Percentiles rank a stretch among this genome's conserved stretches.
These are phyloP conservation scores for Toxostoma redivivum DNA, from an alignment of 2,113 vertebrate genomes.

Conservation along the genomic window DNA sequence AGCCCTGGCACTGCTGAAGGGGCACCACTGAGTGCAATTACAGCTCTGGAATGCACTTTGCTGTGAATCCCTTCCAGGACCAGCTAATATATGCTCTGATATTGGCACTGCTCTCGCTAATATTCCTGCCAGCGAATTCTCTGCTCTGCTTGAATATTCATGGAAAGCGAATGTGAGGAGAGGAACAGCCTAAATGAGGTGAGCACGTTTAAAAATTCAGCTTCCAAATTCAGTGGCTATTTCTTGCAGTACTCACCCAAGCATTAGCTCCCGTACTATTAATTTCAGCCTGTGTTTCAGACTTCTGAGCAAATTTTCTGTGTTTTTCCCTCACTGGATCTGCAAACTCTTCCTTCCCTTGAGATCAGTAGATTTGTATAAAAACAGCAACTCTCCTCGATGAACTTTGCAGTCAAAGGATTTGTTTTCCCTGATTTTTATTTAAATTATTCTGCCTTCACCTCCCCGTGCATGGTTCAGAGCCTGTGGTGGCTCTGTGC, in stretches of 20 bases:
- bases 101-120: neutral
- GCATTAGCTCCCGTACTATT: neutral
- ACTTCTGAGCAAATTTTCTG: constrained; percentile 9
- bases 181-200: constrained; percentile 33
- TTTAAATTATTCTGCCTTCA: neutral
- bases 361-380: neutral
- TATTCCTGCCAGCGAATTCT: constrained; percentile 35
- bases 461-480: neutral
- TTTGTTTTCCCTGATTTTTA: neutral
- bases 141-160: constrained; percentile 45
- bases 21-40: neutral
- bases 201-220: neutral
- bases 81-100: constrained; percentile 16
- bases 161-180: neutral
- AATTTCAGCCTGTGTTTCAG: neutral
- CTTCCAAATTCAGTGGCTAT: neutral
- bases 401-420: constrained; percentile 27
- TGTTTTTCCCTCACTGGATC: neutral
- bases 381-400: neutral
- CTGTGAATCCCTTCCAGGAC: neutral
- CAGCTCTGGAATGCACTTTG: neutral
- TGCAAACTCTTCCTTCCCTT: neutral
- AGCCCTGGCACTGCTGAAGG: neutral
- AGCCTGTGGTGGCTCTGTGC: neutral
- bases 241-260: constrained; percentile 11